Evolutionary conservation across 2,113 vertebrate species (phyloP).

Genomic region (Corythaixoides concolor): DNA sequence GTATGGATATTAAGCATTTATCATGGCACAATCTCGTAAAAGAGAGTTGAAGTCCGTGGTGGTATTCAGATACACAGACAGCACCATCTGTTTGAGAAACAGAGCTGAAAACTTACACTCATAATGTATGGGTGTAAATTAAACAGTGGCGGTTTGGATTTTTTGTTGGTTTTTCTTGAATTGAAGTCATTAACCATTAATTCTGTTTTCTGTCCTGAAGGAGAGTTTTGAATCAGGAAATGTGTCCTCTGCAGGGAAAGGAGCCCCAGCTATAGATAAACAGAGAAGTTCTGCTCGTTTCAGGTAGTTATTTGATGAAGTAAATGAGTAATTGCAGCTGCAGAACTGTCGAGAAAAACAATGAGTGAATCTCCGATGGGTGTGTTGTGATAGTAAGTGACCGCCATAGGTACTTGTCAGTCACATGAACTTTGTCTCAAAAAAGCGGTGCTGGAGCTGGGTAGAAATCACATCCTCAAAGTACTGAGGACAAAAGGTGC

Average conservation of each 20-base stretch:
- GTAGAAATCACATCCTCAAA: background rate
- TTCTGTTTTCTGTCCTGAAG: background rate
- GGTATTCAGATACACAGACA: background rate
- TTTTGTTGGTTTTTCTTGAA: background rate
- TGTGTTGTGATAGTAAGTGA: background rate
- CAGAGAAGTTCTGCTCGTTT: background rate
- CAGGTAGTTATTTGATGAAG: background rate
- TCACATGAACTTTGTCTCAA: background rate
- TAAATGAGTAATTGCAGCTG: background rate
- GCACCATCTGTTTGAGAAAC: background rate
- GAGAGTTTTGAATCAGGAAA: background rate
- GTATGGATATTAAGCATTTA: background rate
- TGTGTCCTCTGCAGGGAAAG: background rate
- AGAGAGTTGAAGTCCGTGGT: too few relatives aligned
- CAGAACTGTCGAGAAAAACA: background rate
- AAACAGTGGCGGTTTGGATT: background rate
- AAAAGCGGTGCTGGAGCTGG: background rate
- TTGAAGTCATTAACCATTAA: background rate
- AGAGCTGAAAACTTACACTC: background rate
- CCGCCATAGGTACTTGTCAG: background rate
- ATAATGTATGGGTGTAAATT: background rate
- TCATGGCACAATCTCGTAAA: fast-evolving
- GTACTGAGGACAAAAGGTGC: background rate
- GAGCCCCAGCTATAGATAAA: background rate
- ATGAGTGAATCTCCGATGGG: background rate